Evolutionary conservation across 2,113 vertebrate genomes (phyloP).

Genomic region (Pomatostomus ruficeps): DNA sequence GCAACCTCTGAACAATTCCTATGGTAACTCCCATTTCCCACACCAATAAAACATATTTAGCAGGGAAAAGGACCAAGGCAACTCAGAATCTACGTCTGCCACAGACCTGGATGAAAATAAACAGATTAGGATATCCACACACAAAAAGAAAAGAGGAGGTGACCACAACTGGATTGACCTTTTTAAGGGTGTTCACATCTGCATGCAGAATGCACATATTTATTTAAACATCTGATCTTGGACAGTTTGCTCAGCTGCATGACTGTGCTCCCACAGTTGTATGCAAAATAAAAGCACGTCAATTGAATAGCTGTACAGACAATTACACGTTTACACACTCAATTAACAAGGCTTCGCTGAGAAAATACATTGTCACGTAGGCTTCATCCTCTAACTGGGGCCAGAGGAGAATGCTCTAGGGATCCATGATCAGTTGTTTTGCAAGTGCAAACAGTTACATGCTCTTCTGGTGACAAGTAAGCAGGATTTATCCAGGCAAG

Average conservation of each 20-base stretch:
- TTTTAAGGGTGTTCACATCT: neutral
- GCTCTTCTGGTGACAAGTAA: neutral
- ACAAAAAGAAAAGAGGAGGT: neutral
- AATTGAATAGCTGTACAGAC: neutral
- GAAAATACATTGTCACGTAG: neutral
- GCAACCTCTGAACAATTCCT: neutral
- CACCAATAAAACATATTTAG: neutral
- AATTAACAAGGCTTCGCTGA: neutral
- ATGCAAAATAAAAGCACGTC: neutral
- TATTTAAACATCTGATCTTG: neutral
- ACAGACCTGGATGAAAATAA: neutral
- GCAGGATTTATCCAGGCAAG: neutral
- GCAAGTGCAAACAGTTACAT: neutral
- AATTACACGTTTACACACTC: conserved; percentile 8
- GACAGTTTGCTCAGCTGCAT: neutral
- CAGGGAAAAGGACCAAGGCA: neutral
- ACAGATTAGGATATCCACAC: neutral
- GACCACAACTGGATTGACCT: neutral
- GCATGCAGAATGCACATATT: neutral
- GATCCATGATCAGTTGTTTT: neutral
- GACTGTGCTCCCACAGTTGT: neutral
- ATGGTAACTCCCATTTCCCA: neutral
- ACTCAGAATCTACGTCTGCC: neutral
- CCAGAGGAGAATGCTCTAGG: neutral
- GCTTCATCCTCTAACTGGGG: neutral